These are phyloP conservation scores for Ailuropoda melanoleuca DNA, from an alignment of 2,113 vertebrate species.

Conservation along the genomic window DNA sequence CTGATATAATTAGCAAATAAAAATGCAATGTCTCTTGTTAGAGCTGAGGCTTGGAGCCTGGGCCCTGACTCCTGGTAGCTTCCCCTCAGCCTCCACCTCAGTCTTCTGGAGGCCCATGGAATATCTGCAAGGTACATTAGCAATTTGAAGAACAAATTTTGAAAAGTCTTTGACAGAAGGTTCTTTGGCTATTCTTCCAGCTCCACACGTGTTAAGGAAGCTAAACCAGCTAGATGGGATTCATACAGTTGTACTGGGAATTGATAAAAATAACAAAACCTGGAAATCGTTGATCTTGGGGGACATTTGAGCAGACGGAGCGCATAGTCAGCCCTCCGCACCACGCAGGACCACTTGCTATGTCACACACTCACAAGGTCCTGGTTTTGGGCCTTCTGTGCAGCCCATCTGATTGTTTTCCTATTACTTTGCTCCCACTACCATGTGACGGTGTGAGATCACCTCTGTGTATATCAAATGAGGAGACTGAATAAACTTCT, in stretches of 20 bases:
- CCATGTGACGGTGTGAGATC: background rate
- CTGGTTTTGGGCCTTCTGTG: background rate
- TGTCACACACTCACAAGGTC: rapidly evolving
- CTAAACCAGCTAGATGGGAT: background rate
- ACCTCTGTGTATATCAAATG: background rate
- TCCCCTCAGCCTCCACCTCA: background rate
- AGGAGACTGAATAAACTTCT: background rate
- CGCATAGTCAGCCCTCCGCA: too few species aligned
- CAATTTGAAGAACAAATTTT: background rate
- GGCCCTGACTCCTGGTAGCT: background rate
- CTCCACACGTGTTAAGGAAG: background rate
- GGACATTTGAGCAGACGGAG: background rate
- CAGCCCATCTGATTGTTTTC: background rate
- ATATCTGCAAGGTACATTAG: background rate
- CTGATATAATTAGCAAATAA: background rate
- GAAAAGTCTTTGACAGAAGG: background rate
- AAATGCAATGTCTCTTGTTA: background rate
- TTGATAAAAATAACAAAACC: background rate
- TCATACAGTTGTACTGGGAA: background rate
- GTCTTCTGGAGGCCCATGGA: background rate
- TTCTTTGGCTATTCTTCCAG: background rate
- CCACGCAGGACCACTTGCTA: too few species aligned
- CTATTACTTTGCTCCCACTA: background rate
- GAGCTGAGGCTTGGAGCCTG: background rate
- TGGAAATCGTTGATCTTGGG: background rate